Evolutionary conservation across 2,113 vertebrate species (phyloP).

Genomic region (Callospermophilus lateralis): DNA sequence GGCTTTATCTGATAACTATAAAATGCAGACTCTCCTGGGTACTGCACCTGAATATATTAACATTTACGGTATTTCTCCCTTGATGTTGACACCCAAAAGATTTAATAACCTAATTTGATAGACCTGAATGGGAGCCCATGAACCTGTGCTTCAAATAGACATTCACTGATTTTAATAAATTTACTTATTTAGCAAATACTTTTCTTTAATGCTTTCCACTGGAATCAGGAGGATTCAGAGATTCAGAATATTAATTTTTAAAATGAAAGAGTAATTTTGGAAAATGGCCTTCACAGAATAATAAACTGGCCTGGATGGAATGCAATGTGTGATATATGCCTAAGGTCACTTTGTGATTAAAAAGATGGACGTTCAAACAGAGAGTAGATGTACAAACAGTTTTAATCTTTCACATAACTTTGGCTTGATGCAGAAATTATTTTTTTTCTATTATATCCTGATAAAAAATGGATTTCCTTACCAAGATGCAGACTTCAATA

Average conservation of each 20-base stretch:
- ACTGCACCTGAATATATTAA: not conserved
- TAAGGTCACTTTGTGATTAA: not conserved
- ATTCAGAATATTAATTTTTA: not conserved
- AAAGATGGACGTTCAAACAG: not conserved
- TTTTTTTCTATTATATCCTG: not conserved
- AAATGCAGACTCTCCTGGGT: not conserved
- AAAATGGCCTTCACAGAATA: not conserved
- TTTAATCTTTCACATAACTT: not conserved
- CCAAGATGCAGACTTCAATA: not conserved
- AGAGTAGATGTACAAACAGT: not conserved
- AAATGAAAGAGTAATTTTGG: not conserved
- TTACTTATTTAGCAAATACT: not conserved
- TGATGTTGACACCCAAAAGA: not conserved
- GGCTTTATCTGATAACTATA: not conserved
- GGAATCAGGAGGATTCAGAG: not conserved
- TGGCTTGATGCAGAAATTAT: not conserved
- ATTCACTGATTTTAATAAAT: slow-evolving; percentile 5
- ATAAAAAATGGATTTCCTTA: not conserved
- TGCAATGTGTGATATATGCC: not conserved
- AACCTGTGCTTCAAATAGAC: not conserved
- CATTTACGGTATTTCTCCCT: not conserved
- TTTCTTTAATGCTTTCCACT: not conserved
- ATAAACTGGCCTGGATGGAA: not conserved
- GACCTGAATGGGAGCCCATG: not conserved
- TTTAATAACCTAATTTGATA: not conserved